Evolutionary conservation across 2,113 vertebrate species (phyloP), one percentile per base, ranked within the genome.

Genomic region (Electrona antarctica): DNA sequence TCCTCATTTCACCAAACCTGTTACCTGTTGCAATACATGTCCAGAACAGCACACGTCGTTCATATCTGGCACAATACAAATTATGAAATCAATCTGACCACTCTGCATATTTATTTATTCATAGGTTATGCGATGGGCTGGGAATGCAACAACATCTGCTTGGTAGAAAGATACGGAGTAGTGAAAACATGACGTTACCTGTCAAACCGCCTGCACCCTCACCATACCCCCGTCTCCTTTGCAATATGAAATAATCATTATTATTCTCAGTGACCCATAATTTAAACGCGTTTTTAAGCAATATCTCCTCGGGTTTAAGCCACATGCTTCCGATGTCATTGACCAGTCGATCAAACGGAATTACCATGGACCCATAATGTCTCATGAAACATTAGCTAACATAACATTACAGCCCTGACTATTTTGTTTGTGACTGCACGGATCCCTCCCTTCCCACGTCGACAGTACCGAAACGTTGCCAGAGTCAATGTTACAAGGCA

Each of bases 261-360:
- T 95, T 94, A 77, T 93, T 95, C 90, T 98, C 96, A 80, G 95
- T 96, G 80, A 97, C 91, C 97, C 97, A 99, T 76, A 99, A 89
- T 92, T 97, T 97, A 60, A 98, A 93, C 9, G 96, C 97, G 89
- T 96, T 99, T 92, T 99, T 98, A 82, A 99, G 92, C 86, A 99
- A 91, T 82, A 97, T 95, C 86, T 97, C 97, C 75, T 99, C 97
- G 0, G 97, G 97, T 91, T 95, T 96, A 80, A 98, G 93, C 97
- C 97, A 99, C 97, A 99, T 99, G 62, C 77, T 81, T 74, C 6
- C 67, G 79, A 84, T 55, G 79, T 79, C 75, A 64, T 58, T 63
- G 67, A 69, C 51, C 52, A 68, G 45, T 69, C 59, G 62, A 0
- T 54, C 8, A 68, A 81, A 86, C 65, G 47, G 75, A 54, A 68